phyloP scores from a whole-genome alignment of 2,888 invertebrate genomes.

The Schizaphis graminum region DNA sequence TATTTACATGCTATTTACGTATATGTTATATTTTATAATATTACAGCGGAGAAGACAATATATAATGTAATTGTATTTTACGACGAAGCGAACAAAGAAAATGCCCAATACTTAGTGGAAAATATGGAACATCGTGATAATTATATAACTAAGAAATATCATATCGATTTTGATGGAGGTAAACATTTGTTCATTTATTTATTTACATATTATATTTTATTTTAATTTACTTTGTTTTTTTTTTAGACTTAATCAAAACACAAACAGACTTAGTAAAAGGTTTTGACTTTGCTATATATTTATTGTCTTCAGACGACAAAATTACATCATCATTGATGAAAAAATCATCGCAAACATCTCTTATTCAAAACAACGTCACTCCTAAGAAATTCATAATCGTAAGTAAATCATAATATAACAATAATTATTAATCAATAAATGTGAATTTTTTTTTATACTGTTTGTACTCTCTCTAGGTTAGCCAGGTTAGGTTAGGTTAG shows the following conservation, averaged over 20 bases:
- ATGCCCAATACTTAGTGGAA: slow-evolving; percentile 39
- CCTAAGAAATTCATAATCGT: slow-evolving; percentile 55
- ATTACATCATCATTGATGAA: slow-evolving; percentile 13
- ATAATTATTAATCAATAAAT: slow-evolving; percentile 38
- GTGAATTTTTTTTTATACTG: background rate
- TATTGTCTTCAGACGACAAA: slow-evolving; percentile 21
- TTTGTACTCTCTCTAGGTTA: background rate
- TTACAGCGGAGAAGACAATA: slow-evolving; percentile 47
- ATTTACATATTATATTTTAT: background rate
- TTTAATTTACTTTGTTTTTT: background rate
- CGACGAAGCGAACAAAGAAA: slow-evolving; percentile 55
- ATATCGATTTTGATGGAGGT: slow-evolving; percentile 36
- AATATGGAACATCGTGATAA: slow-evolving; percentile 49
- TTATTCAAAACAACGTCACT: slow-evolving; percentile 3
- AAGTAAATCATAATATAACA: slow-evolving; percentile 24
- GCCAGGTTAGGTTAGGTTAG: background rate
- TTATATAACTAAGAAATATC: slow-evolving; percentile 34
- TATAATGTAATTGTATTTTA: slow-evolving; percentile 45
- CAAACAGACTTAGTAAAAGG: slow-evolving; percentile 47
- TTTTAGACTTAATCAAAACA: slow-evolving; percentile 24
- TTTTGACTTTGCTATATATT: slow-evolving; percentile 49
- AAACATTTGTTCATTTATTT: background rate
- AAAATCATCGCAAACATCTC: slow-evolving; percentile 24
- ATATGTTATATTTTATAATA: background rate
- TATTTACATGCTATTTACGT: background rate